Evolutionary conservation across 2,797 vertebrate genomes (phyloP).

Genomic region (Squalus acanthias): DNA sequence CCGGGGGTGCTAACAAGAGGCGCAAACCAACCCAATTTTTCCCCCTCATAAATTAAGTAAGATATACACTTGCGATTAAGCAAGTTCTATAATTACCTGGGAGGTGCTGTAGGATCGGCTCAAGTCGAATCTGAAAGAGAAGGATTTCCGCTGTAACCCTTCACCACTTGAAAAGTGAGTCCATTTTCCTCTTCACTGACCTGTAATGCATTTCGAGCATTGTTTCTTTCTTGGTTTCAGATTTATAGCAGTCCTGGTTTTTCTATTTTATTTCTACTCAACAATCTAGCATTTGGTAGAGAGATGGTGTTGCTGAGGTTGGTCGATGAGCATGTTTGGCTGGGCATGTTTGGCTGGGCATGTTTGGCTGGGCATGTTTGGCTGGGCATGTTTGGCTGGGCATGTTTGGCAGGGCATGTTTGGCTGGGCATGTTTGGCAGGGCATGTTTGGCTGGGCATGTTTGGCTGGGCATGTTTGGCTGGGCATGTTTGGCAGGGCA

Average conservation of each 20-base stretch:
- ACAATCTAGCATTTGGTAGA: not conserved
- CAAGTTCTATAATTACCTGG: not conserved
- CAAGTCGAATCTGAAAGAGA: not conserved
- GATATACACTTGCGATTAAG: not conserved
- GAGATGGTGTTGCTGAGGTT: not conserved
- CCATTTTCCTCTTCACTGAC: not conserved
- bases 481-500: too few species aligned
- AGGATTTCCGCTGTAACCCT: not conserved
- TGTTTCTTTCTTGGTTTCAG: not conserved
- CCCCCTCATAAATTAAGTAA: not conserved
- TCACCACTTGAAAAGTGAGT: not conserved
- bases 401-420: too few species aligned
- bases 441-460: not conserved
- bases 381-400: too few species aligned
- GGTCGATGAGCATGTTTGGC: not conserved
- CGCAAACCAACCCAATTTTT: too few species aligned
- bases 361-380: too few species aligned
- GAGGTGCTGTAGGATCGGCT: too few species aligned
- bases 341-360: too few species aligned
- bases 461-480: not conserved
- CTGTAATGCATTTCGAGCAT: not conserved
- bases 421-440: too few species aligned
- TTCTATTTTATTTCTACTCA: not conserved
- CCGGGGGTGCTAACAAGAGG: too few species aligned
- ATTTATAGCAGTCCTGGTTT: not conserved